Base-by-base conservation (phyloP, 2,113 vertebrate species). In the Pheucticus melanocephalus region DNA sequence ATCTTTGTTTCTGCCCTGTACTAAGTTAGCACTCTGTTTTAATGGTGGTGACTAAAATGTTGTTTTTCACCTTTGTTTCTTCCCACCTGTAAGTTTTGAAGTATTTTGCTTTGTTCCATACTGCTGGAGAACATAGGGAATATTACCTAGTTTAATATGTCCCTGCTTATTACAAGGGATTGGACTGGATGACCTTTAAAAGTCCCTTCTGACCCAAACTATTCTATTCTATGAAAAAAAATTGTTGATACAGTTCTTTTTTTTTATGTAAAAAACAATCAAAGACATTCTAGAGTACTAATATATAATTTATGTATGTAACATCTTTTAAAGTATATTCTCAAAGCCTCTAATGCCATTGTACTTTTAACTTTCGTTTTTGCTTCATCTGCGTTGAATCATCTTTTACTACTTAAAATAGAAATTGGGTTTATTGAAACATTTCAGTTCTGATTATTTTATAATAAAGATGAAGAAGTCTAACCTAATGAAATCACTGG, bases 391-490 rank as follows among this genome's bases (percentile, higher is more conserved):
- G 44, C 45, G 4, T 85, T 82, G 35, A 91, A 84, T 96, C 93
- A 92, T 88, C 95, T 92, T 97, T 96, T 95, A 59, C 63, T 93
- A 48, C 90, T 95, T 94, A 93, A 94, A 95, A 89, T 80, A 94
- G 97, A 97, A 97, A 95, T 87, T 94, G 53, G 27, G 86, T 94
- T 96, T 96, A 95, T 93, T 96, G 93, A 97, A 97, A 97, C 84
- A 96, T 97, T 97, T 95, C 95, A 88, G 81, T 97, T 97, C 94
- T 97, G 87, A 95, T 86, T 95, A 88, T 72, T 95, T 97, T 77
- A 96, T 97, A 97, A 97, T 97, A 97, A 95, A 95, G 95, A 95
- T 96, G 95, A 96, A 90, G 96, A 95, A 97, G 73, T 86, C 92
- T 86, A 96, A 93, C 92, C 80, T 96, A 97, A 94, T 96, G 88